Evolutionary conservation across 1,140 invertebrate genomes (phyloP), one percentile per base, ranked within the genome.

Genomic region (Trissolcus basalis): DNA sequence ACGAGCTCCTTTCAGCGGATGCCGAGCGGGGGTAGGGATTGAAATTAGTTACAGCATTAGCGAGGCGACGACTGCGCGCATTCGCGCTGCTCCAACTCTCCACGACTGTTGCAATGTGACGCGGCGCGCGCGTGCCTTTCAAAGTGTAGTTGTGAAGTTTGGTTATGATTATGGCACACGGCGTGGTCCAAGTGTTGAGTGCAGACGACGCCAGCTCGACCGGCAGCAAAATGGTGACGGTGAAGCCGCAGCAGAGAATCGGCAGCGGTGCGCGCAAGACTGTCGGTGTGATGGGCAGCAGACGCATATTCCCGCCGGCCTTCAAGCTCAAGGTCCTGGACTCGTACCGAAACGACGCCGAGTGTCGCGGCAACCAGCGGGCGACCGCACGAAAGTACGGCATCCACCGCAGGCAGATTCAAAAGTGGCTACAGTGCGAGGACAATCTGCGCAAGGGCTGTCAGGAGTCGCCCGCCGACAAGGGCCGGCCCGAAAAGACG

Each of bases 351-450:
- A 91, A 92, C 69, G 94, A 96, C 83, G 91, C 92, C 27, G 94
- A 96, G 82, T 96, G 94, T 84, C 92, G 94, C 77, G 94, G 94
- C 8, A 96, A 96, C 85, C 94, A 96, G 81, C 89, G 94, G 11
- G 93, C 95, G 0, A 96, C 95, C 0, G 95, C 95, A 4, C 90
- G 94, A 64, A 96, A 96, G 85, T 96, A 95, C 82, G 93, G 93
- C 12, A 96, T 96, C 51, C 94, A 96, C 82, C 90, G 95, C 10
- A 89, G 94, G 19, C 94, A 96, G 84, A 95, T 96, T 55, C 94
- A 96, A 85, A 96, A 96, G 89, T 96, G 95, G 95, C 84, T 96
- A 56, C 94, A 95, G 85, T 93, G 93, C 76, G 94, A 96, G 84
- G 91, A 91, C 33, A 92, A 92, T 79, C 85, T 96, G 36, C 89